Evolutionary conservation across 2,797 vertebrate species (phyloP), one percentile per base, ranked within the genome.

Genomic region (Acipenser ruthenus): DNA sequence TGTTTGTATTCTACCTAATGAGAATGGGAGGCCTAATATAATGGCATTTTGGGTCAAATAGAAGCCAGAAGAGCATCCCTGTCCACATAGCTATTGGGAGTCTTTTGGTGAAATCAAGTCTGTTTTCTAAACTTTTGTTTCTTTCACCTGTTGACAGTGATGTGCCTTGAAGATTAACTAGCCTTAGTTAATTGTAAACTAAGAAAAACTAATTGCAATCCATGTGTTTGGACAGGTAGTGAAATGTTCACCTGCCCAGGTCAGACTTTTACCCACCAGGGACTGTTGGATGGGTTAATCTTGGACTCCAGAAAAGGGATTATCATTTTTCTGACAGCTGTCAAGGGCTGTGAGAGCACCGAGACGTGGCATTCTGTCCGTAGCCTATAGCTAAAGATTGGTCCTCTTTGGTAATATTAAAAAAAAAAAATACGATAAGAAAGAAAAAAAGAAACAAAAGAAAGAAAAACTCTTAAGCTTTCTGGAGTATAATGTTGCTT

Each of bases 161-260:
- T 11, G 47, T 70, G 52, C 79, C 87, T 87, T 88, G 84, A 88
- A 84, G 85, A 78, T 78, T 77, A 84, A 84, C 75, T 78, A 80
- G 77, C 71, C 78, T 80, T 77, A 37, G 83, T 82, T 73, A 82
- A 76, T 66, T 69, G 77, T 71, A 76, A 80, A 82, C 77, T 80
- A 78, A 79, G 58, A 60, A 68, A 60, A 15, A 15, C 60, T 65
- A 10, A 52, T 62, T 12, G 51, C 48, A n/a, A 65, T 62, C 69
- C 64, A 49, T 65, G 68, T 69, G 67, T 72, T 76, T 72, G 71
- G 74, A 74, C 72, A 73, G 68, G 64, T 69, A 68, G 3, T 50
- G 63, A 69, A 52, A 71, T 65, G 53, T 67, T 68, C 67, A 67
- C 51, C 61, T 15, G 49, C 59, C 9, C 51, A 15, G 74, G 72